Evolutionary conservation across 1,140 invertebrate genomes (phyloP).

Genomic region (Lordiphosa clarofinis): DNA sequence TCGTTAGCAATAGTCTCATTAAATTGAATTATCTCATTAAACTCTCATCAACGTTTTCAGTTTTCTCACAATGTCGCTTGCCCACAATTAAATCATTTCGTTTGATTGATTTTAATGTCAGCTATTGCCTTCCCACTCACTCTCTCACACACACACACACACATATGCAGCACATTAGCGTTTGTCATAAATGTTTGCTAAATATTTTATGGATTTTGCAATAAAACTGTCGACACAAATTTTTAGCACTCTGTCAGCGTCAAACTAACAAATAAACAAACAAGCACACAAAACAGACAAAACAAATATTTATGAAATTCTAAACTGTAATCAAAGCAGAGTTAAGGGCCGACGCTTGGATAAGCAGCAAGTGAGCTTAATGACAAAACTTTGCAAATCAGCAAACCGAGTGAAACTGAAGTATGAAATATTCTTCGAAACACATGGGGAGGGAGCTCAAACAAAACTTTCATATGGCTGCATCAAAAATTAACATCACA

Average conservation of each 20-base stretch:
- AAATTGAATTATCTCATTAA: no score
- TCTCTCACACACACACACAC: constrained; percentile 5
- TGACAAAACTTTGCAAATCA: constrained; percentile 75
- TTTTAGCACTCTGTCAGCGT: constrained; percentile 36
- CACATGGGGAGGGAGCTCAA: constrained; percentile 13
- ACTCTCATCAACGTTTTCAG: neutral
- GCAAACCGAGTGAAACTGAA: constrained; percentile 36
- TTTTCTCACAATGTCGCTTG: constrained; percentile 1
- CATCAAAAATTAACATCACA: no score
- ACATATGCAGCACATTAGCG: constrained; percentile 8
- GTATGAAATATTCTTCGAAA: constrained; percentile 60
- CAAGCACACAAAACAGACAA: constrained; percentile 14
- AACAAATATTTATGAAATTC: constrained; percentile 65
- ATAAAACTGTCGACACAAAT: constrained; percentile 47
- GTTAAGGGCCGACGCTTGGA: constrained; percentile 27
- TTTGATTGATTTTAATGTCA: constrained; percentile 14
- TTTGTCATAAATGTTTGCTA: constrained; percentile 20
- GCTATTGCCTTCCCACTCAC: neutral
- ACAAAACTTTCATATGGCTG: no score
- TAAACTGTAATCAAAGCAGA: constrained; percentile 54
- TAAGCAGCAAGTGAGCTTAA: constrained; percentile 65
- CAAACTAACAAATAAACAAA: constrained; percentile 38
- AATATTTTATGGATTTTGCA: constrained; percentile 31
- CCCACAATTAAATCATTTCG: constrained; percentile 12
- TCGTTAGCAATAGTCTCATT: no score